phyloP scores from a whole-genome alignment of 2,888 invertebrate species.

The Cremastinae sp. region DNA sequence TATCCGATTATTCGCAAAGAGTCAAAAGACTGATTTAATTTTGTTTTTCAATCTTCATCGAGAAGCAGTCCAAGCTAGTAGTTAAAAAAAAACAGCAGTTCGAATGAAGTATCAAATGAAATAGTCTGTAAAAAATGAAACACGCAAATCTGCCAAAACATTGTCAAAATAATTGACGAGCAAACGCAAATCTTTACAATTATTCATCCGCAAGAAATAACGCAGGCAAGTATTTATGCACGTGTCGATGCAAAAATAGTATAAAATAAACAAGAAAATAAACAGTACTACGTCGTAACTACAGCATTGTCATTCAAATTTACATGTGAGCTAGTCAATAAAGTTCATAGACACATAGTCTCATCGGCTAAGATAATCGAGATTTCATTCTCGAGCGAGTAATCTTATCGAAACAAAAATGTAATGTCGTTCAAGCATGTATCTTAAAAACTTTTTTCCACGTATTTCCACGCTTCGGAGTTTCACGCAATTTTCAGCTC shows the following conservation, averaged over 20 bases:
- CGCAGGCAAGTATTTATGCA: conserved; percentile 38
- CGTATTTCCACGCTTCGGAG: not conserved
- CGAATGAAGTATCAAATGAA: not conserved
- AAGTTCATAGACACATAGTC: conserved; percentile 30
- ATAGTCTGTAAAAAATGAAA: not conserved
- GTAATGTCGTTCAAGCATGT: conserved; percentile 22
- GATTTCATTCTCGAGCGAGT: conserved; percentile 22
- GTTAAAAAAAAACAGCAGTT: not conserved
- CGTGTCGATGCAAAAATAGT: conserved; percentile 45
- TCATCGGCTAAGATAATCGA: conserved; percentile 21
- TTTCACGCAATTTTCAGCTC: not conserved
- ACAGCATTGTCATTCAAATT: conserved; percentile 55
- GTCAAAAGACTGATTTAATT: not conserved
- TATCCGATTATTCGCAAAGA: not conserved
- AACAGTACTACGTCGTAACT: conserved; percentile 55
- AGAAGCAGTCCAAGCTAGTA: not conserved
- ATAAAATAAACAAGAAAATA: not conserved
- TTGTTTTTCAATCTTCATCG: not conserved
- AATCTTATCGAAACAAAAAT: conserved; percentile 28
- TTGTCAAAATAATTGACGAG: conserved; percentile 40
- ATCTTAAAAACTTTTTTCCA: conserved; percentile 1
- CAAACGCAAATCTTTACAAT: conserved; percentile 37
- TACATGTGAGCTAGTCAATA: conserved; percentile 41
- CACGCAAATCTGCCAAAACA: not conserved
- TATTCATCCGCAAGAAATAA: conserved; percentile 27